Evolutionary conservation across 2,888 invertebrate species (phyloP), one percentile per base, ranked within the genome.

Genomic region (Caenorhabditis imperialis): DNA sequence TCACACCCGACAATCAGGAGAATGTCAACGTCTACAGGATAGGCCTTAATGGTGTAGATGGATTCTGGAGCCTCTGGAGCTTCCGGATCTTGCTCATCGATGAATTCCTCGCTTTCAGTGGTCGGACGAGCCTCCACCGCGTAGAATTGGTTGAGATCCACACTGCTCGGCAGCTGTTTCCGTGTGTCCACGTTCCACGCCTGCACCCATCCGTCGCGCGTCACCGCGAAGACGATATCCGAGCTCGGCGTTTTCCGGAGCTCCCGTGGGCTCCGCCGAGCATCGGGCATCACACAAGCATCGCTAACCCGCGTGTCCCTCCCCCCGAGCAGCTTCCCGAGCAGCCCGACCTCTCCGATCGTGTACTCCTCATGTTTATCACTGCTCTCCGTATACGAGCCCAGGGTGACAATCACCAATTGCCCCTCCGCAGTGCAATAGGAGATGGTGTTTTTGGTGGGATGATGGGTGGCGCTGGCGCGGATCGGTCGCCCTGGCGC

Each of bases 381-480:
- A 27, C 22, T 25, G 4, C 47, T 10, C 20, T 72, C 76, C 0
- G 62, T 54, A 30, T 48, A 69, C 2, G 72, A 44, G 5, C 54
- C 45, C 48, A 80, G 30, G 3, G 62, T 60, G 18, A 83, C 73
- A 8, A 79, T 54, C 8, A 82, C 69, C 3, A 84, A 51, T 44
- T 78, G 82, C 5, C 75, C 76, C 60, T 84, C 84, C 1, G 69
- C 62, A 40, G 81, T 81, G 35, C 70, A 60, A 40, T 81, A 76
- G 6, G 74, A 60, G 16, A 79, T 48, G 14, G 71, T 77, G 20
- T 65, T 74, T 23, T 45, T 71, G 25, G 44, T 58, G 2, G 42
- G 27, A 60, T 67, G 67, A 30, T 78, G 63, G 23, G 75, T 74
- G 10, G 73, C 61, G n/a, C 55, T 70, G 0, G 80, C 78, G 23